Evolutionary conservation across 1,140 invertebrate species (phyloP).

Genomic region (Brachystomella parvula): DNA sequence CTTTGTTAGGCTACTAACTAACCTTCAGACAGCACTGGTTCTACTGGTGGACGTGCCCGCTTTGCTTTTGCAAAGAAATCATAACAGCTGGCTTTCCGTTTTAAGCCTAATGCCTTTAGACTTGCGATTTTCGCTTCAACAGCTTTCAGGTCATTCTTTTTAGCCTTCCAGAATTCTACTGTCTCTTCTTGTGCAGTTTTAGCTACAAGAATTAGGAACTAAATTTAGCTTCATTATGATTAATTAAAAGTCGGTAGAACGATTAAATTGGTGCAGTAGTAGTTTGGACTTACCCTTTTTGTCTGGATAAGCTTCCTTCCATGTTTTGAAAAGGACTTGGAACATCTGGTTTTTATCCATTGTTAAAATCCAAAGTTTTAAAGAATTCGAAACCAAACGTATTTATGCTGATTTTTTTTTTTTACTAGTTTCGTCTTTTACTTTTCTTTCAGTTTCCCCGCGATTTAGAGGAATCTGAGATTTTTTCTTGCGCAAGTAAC

Average conservation of each 20-base stretch:
- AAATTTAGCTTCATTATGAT: background rate
- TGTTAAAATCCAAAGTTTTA: no score
- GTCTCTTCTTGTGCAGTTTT: background rate
- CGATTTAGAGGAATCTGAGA: no score
- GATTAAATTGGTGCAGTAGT: no score
- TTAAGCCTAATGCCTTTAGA: background rate
- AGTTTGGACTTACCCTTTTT: background rate
- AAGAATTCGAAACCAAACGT: no score
- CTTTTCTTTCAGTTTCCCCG: no score
- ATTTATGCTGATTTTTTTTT: no score
- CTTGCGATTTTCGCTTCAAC: background rate
- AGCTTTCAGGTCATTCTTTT: background rate
- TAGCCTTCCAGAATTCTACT: background rate
- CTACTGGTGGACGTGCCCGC: background rate
- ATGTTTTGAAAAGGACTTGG: conserved; percentile 2
- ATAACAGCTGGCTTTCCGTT: background rate
- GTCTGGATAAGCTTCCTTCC: conserved; percentile 3
- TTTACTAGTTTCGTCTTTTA: no score
- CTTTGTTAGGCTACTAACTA: background rate
- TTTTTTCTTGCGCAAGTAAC: no score
- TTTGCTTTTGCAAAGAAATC: background rate
- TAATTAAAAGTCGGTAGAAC: no score
- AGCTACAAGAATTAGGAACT: background rate
- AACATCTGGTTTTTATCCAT: background rate
- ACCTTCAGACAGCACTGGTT: background rate